Percentiles rank a stretch among this genome's conserved stretches.
These are phyloP conservation scores for Ectemnius lituratus DNA, from an alignment of 2,888 invertebrate genomes.

Conservation along the genomic window DNA sequence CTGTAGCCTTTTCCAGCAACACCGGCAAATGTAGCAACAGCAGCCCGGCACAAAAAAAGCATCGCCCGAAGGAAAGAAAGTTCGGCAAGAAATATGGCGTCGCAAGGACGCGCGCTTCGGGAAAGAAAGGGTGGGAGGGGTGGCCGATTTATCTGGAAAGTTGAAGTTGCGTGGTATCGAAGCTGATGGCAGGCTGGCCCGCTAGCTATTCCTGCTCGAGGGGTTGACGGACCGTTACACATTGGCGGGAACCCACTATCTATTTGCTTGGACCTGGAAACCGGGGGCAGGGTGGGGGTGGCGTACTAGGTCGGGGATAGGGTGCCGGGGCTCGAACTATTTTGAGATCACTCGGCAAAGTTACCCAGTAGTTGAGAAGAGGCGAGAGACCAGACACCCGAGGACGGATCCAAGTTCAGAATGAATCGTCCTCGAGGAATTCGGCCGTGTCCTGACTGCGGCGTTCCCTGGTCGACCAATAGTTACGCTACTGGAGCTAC, in stretches of 20 bases:
- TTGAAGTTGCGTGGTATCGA: conserved; percentile 43
- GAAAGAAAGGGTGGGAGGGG: conserved; percentile 33
- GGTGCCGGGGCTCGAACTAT: conserved; percentile 28
- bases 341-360: conserved; percentile 32
- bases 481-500: background rate
- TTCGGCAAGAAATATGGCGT: conserved; percentile 69
- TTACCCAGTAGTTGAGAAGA: conserved; percentile 11
- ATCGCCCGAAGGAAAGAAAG: conserved; percentile 43
- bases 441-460: conserved; percentile 5
- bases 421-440: conserved; percentile 51
- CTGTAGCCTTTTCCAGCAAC: background rate
- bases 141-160: conserved; percentile 67
- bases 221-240: conserved; percentile 37
- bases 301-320: background rate
- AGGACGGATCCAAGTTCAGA: conserved; percentile 33
- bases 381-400: conserved; percentile 13
- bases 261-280: background rate
- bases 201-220: conserved; percentile 13
- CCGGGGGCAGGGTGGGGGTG: background rate
- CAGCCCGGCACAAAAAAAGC: conserved; percentile 26
- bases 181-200: background rate
- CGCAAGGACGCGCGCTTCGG: conserved; percentile 34
- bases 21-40: conserved; percentile 4
- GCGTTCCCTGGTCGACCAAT: background rate
- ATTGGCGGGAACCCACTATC: background rate